Evolutionary conservation across 30 jellyfish, hydroid and myxozoan species (phyloP), one percentile per base, ranked within the genome.

Genomic region (Turritopsis rubra): DNA sequence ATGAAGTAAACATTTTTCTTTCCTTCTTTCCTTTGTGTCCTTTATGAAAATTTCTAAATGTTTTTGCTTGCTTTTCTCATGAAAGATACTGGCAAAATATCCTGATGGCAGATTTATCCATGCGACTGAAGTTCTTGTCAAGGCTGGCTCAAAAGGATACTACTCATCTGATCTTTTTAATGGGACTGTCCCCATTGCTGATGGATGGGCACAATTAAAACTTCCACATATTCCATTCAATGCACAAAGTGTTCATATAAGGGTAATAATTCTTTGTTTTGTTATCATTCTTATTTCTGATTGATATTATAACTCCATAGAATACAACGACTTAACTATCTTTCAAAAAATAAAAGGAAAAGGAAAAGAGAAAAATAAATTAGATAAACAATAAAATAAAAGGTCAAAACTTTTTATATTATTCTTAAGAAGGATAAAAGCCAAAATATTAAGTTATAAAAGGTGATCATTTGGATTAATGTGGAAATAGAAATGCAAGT

Each of bases 201-300:
- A 83, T 74, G 97, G 97, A 1, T 30, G 75, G 74, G 89, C 73
- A 41, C 86, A 75, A 53, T 71, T 86, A 52, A 75, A 86, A 28
- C 29, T 90, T 1, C 95, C 91, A 16, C 80, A 74, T 24, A 87
- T 90, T 54, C 95, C 95, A 29, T 83, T 90, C 41, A 52, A 83
- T 72, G 93, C 95, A 18, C 75, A 86, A 71, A 79, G 78, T 25
- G 85, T 90, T 53, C n/a, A 72, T 19, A 82, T 90, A 74, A 9
- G 52, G 66, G 95, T 83, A 83, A 25, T 18, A n/a, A 29, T 85
- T 1, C 60, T 41, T 41, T 41, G 13, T 41, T 41, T 41, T 41
- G 60, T 41, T 41, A 41, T 13, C 60, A 41, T 41, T 13, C 5
- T 13, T 41, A 41, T 5, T 41, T n/a, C n/a, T n/a, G n/a, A n/a